A percentile compares a stretch with the other conserved stretches of the same genome.
Conservation (phyloP, 2,888 invertebrate species). For the Hermodice carunculata region DNA sequence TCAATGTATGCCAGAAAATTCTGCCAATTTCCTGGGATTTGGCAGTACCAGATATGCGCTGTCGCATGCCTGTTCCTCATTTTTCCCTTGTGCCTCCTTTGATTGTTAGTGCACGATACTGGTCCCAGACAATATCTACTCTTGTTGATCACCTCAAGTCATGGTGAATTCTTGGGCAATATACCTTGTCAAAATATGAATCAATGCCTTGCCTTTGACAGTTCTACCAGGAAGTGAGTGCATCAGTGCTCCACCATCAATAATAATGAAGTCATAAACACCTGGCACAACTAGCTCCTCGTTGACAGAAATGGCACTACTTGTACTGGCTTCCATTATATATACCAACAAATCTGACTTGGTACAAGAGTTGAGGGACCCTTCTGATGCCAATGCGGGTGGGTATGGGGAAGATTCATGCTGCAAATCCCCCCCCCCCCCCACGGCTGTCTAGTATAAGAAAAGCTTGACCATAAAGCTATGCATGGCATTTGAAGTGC, state of each 20-base stretch:
- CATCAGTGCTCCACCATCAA: background rate
- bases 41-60: constrained; percentile 13
- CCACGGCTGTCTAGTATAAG: constrained; percentile 9
- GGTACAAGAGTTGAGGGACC: no score
- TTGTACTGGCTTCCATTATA: no score
- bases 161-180: constrained; percentile 10
- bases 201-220: background rate
- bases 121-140: constrained; percentile 26
- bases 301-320: no score
- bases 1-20: constrained; percentile 20
- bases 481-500: background rate
- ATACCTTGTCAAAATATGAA: background rate
- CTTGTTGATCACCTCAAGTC: constrained; percentile 19
- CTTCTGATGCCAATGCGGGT: constrained; percentile 21
- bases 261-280: background rate
- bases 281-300: no score
- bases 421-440: constrained; percentile 19
- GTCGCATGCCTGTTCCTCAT: constrained; percentile 22
- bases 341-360: no score
- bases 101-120: constrained; percentile 15
- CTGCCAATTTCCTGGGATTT: constrained; percentile 21
- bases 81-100: constrained; percentile 23
- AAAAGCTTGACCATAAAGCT: background rate
- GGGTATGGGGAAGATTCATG: constrained; percentile 28
- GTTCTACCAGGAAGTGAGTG: background rate